Base-by-base conservation (phyloP, 2,888 invertebrate genomes). In the Amiota mariae region DNA sequence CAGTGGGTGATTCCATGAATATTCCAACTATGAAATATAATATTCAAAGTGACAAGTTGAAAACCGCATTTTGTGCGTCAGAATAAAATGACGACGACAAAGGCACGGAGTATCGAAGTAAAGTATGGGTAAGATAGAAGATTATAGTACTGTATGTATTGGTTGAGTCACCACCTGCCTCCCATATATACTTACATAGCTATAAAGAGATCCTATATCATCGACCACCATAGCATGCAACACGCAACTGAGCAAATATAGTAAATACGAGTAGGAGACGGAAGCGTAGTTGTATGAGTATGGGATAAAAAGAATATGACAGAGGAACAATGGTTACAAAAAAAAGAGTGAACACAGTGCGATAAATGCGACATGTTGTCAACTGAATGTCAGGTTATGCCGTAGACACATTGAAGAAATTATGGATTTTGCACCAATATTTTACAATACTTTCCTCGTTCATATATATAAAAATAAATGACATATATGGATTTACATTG, bases 41-140 rank as follows among this genome's bases (percentile, higher is more conserved):
- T 66, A 73, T 70, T 64, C 57, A 56, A 71, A 73, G 64, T 59
- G 71, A 73, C 70, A 73, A 71, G 18, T 64, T 71, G 66, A 57
- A 64, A 71, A 73, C 64, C 71, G 15, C 71, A 73, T 66, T 46
- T 59, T 59, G 71, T 66, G 59, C 57, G 59, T 57, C 48, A 47
- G 11, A 20, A 15, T 15, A 59, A 54, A 13, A 20, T 36, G 15
- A 10, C 57, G 57, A 59, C 57, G 57, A 59, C 9, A 10, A 11
- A n/a, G n/a, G n/a, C 11, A 10, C 20, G 15, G 18, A 20, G 18
- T 15, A 59, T 57, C 8, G 2, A 3, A 20, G 18, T 12, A 4
- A 0, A 1, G 15, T 4, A 18, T 9, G 59, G 11, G 18, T 1
- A 59, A 20, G 59, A 11, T 20, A 11, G 59, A 3, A 20, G 15